A percentile compares a stretch with the other conserved stretches of the same genome.
phyloP scores from a whole-genome alignment of 2,888 invertebrate species.

The Ormyrus pomaceus region DNA sequence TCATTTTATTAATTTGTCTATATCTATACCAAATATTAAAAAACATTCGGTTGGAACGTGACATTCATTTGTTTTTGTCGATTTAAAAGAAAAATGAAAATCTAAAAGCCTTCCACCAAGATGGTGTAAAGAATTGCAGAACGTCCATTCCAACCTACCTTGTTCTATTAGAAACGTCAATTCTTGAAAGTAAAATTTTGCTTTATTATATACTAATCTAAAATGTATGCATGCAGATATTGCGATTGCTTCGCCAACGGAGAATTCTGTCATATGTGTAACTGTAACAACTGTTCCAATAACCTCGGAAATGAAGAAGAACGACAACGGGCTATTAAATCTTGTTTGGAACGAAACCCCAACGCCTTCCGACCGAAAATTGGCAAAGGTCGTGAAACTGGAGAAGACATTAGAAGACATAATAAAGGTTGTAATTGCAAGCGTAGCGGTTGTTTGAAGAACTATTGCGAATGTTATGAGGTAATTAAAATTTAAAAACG shows the following conservation, averaged over 20 bases:
- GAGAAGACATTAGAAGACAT: slow-evolving; percentile 88
- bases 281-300: slow-evolving; percentile 98
- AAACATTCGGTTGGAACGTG: slow-evolving; percentile 9
- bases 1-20: neutral
- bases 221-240: slow-evolving; percentile 78
- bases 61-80: slow-evolving; percentile 51
- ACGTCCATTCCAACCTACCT: slow-evolving; percentile 34
- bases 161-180: slow-evolving; percentile 27
- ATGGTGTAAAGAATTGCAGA: slow-evolving; percentile 42
- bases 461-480: slow-evolving; percentile 99
- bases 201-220: slow-evolving; percentile 32
- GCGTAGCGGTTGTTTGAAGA: slow-evolving; percentile 97
- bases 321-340: slow-evolving; percentile 93
- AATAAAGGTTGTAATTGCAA: slow-evolving; percentile 99
- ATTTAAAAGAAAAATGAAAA: slow-evolving; percentile 53
- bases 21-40: slow-evolving; percentile 12
- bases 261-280: slow-evolving; percentile 98
- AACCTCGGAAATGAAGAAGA: slow-evolving; percentile 97
- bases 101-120: slow-evolving; percentile 52
- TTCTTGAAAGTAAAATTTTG: slow-evolving; percentile 20
- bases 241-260: slow-evolving; percentile 99
- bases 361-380: slow-evolving; percentile 99
- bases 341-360: slow-evolving; percentile 97
- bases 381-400: slow-evolving; percentile 85
- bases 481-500: slow-evolving; percentile 73